Conservation (phyloP, 2,113 vertebrate genomes). For the Cyanoliseus patagonus region DNA sequence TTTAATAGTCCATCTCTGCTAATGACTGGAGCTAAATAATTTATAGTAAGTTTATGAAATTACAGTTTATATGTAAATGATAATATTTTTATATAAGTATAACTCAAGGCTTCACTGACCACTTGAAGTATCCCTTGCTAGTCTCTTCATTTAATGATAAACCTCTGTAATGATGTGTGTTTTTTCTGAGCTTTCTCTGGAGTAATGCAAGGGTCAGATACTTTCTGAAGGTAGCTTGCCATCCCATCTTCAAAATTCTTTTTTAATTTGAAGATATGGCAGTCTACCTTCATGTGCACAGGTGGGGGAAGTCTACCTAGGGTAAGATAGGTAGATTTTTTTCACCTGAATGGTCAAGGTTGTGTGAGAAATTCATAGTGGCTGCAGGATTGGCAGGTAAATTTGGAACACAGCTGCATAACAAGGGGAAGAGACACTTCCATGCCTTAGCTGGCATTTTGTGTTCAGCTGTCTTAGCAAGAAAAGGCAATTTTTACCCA, state of each 20-base stretch:
- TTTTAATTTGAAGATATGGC: background rate
- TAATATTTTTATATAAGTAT: background rate
- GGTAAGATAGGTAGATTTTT: background rate
- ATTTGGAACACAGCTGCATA: background rate
- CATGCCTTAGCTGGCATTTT: background rate
- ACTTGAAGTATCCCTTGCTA: background rate
- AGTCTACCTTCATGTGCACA: background rate
- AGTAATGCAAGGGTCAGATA: background rate
- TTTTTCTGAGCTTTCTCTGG: background rate
- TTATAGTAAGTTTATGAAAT: constrained; percentile 16
- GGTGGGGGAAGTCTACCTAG: background rate
- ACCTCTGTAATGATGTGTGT: background rate
- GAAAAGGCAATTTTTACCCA: background rate
- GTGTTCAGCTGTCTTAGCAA: background rate
- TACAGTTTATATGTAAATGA: constrained; percentile 4
- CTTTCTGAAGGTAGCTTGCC: background rate
- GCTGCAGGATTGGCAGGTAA: background rate
- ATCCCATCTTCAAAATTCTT: background rate
- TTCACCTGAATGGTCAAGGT: background rate
- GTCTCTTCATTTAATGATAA: background rate
- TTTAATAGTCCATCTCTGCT: background rate
- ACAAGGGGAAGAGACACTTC: background rate
- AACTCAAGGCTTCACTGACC: background rate
- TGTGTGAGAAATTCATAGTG: background rate
- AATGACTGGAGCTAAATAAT: constrained; percentile 12